A percentile compares a stretch with the other conserved stretches of the same genome.
phyloP scores from a whole-genome alignment of 2,888 invertebrate genomes.

The Platerodrilus igneus region DNA sequence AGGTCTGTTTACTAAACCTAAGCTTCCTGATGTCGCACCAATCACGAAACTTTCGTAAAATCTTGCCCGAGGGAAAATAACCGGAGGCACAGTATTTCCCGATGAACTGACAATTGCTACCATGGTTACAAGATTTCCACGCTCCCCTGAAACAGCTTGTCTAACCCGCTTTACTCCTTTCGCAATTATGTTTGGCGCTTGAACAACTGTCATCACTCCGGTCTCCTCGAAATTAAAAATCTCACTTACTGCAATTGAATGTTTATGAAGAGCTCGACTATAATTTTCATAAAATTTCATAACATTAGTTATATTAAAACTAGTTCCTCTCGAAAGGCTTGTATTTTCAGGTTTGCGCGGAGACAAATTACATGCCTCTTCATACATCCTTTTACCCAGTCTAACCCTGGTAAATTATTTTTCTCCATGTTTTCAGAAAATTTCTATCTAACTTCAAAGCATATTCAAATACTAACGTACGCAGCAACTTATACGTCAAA shows the following conservation, averaged over 20 bases:
- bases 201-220: slow-evolving; percentile 30
- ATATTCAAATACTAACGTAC: too few relatives aligned
- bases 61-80: slow-evolving; percentile 25
- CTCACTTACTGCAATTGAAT: slow-evolving; percentile 16
- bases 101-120: too few relatives aligned
- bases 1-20: slow-evolving; percentile 32
- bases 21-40: slow-evolving; percentile 24
- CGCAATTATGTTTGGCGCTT: slow-evolving; percentile 23
- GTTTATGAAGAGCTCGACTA: slow-evolving; percentile 14
- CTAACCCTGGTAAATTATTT: slow-evolving; percentile 1
- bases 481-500: slow-evolving; percentile 1
- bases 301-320: not conserved
- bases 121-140: too few relatives aligned
- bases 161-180: slow-evolving; percentile 25
- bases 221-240: slow-evolving; percentile 33
- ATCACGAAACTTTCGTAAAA: too few relatives aligned
- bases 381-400: slow-evolving; percentile 1
- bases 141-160: slow-evolving; percentile 14
- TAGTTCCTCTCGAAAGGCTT: not conserved
- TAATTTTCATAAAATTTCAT: slow-evolving; percentile 16
- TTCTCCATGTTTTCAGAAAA: not conserved
- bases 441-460: too few relatives aligned
- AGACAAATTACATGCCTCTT: not conserved
- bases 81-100: slow-evolving; percentile 33
- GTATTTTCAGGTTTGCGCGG: slow-evolving; percentile 1